Evolutionary conservation across 2,888 invertebrate species (phyloP), one percentile per base, ranked within the genome.

Genomic region (Girardia tigrina): DNA sequence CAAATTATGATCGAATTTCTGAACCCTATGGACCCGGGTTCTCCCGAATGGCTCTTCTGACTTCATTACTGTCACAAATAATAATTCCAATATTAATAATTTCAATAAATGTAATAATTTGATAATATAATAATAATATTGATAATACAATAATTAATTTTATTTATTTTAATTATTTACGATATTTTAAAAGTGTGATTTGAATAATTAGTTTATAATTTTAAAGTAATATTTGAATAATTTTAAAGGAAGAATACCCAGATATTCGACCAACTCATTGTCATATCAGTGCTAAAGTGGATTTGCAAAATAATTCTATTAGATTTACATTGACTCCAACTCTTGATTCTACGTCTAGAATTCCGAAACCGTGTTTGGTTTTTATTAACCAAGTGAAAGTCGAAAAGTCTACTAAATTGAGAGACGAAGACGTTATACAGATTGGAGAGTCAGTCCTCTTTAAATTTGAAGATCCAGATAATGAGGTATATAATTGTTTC

Each of bases 311-410:
- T n/a, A 56, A 56, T 56, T n/a, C 4, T 56, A n/a, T 56, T n/a
- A 76, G 72, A 29, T 69, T n/a, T 56, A 76, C 73, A 29, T 16
- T 76, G n/a, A 72, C 76, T 82, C 88, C 91, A 28, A 93, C 94
- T 84, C 93, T 95, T 14, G 90, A 93, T 82, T 92, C 93, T 29
- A 93, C 91, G 84, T 91, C 97, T 79, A 94, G 97, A 85, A 91
- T 91, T 72, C 91, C 92, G 82, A 88, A 92, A 79, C 90, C 94
- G 81, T 89, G 89, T 82, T 94, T 94, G 84, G 74, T 75, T 16
- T 75, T 27, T 72, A 74, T 75, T 6, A 75, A 75, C 28, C 71
- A 75, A 27, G 28, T 26, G 23, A 72, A 71, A 29, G 75, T 76
- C 4, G 70, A 29, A 26, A 74, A 36, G 12, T 91, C 94, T 29